Evolutionary conservation across 2,113 vertebrate species (phyloP).

Genomic region (Anhinga rufa): DNA sequence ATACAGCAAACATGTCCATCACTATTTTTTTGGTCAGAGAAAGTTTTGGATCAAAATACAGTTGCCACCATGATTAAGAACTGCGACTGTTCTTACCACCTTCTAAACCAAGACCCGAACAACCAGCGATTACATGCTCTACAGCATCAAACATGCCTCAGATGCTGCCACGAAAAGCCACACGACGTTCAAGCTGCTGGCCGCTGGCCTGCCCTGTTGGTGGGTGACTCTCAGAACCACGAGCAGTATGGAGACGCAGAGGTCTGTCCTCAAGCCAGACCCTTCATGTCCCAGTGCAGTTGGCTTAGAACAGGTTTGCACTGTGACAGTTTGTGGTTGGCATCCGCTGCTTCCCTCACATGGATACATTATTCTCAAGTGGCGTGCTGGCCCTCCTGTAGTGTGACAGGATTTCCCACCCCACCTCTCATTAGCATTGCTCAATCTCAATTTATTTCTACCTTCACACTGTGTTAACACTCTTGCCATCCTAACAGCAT

Average conservation of each 20-base stretch:
- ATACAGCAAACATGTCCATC: not conserved
- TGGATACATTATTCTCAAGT: not conserved
- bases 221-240: not conserved
- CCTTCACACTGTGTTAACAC: not conserved
- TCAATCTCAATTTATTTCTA: not conserved
- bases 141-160: not conserved
- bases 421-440: not conserved
- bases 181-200: rapidly evolving
- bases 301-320: not conserved
- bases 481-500: not conserved
- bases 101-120: not conserved
- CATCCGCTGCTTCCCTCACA: not conserved
- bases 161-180: not conserved
- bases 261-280: not conserved
- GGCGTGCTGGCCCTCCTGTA: rapidly evolving
- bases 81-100: not conserved
- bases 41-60: not conserved
- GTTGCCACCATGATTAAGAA: not conserved
- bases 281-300: not conserved
- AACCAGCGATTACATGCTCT: not conserved
- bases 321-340: not conserved
- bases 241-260: rapidly evolving
- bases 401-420: not conserved
- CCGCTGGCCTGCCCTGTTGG: not conserved
- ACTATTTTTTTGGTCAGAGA: not conserved